These are phyloP conservation scores for Solenodon paradoxus DNA, from an alignment of 2,113 vertebrate genomes.

Conservation along the genomic window DNA sequence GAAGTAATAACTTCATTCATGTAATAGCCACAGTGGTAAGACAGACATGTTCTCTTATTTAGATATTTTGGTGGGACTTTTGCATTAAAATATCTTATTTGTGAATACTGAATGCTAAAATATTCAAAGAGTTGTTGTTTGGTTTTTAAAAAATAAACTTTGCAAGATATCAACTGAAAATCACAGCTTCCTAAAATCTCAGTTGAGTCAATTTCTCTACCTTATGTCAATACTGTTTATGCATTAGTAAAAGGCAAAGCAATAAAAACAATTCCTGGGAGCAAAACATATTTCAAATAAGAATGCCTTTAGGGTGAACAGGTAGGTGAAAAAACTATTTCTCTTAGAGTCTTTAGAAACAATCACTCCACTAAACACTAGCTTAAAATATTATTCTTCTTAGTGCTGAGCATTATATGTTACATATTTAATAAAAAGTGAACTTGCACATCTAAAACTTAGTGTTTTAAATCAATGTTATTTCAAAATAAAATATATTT, in stretches of 20 bases:
- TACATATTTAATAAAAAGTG: no score
- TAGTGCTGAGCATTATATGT: no score
- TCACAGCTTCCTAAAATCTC: background rate
- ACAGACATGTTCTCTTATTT: conserved; percentile 16
- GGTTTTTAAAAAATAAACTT: background rate
- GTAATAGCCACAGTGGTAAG: background rate
- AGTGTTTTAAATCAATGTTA: no score
- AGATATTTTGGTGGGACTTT: background rate
- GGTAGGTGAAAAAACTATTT: background rate
- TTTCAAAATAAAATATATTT: no score
- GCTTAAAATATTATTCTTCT: no score
- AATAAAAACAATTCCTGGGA: background rate
- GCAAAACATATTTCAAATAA: background rate
- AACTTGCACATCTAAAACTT: no score
- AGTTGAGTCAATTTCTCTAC: background rate
- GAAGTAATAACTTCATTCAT: background rate
- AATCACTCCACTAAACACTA: background rate
- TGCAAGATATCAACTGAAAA: background rate
- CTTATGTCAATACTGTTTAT: background rate
- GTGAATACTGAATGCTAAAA: conserved; percentile 35
- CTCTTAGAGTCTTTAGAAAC: background rate
- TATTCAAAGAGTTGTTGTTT: background rate
- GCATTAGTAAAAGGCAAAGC: background rate
- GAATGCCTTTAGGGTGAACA: background rate
- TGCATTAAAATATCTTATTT: background rate